Evolutionary conservation across 2,888 invertebrate genomes (phyloP), one percentile per base, ranked within the genome.

Genomic region (Polydrusus cervinus): DNA sequence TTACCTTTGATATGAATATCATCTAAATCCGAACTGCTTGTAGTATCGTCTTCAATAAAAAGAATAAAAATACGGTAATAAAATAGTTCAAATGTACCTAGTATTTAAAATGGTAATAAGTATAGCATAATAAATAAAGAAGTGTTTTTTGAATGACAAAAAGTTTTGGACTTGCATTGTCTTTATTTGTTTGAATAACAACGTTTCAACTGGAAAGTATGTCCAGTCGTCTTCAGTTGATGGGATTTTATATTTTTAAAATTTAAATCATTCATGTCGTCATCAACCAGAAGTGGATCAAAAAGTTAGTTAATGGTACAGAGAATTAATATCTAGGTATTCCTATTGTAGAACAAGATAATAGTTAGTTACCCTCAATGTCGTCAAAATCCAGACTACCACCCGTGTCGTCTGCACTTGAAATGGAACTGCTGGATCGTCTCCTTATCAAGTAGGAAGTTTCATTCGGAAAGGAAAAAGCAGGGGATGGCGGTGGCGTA

Each of bases 401-500:
- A 2, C 65, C 62, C 8, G 69, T 75, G 18, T 61, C 66, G 16
- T 51, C 84, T 53, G 76, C 80, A 76, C 86, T 86, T 0, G 94
- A 94, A 84, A 93, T 94, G 0, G 94, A 94, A 84, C 94, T 95
- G 57, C 95, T 95, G 1, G 95, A 95, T 82, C 95, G 94, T 16
- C 95, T 89, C 47, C 95, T 89, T 81, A 95, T 93, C 72, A 96
- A 95, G 82, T 94, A 91, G 0, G 95, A 94, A 68, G 92, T 93
- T 84, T 95, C 95, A 60, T 80, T 86, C 90, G 92, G 90, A 82
- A 90, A 92, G 14, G 74, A 70, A 75, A 70, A 79, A 84, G 89
- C 89, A 78, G 91, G 91, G 0, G 91, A 89, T 3, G 90, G 88
- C 6, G 90, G 90, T 18, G 91, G 90, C 62, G 87, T 86, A 78